Conservation (phyloP, 2,888 invertebrate species). For the Lutraria lutraria region DNA sequence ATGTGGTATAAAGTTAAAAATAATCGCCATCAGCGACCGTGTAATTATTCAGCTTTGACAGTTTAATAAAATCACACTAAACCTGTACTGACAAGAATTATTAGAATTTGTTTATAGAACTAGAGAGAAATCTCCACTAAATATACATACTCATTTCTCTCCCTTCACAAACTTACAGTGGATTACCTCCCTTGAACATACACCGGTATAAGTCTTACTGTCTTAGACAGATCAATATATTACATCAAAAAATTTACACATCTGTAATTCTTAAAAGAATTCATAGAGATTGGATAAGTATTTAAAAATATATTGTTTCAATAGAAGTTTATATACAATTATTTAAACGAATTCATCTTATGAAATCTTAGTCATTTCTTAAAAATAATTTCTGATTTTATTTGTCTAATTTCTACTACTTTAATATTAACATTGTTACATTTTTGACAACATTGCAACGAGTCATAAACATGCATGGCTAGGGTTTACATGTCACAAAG, state of each 20-base stretch:
- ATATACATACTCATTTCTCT: not conserved
- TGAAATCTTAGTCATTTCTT: not conserved
- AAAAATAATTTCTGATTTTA: not conserved
- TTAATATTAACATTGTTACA: not conserved
- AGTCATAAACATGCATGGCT: not conserved
- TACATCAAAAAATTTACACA: constrained; percentile 6
- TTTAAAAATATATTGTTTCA: not conserved
- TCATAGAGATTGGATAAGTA: not conserved
- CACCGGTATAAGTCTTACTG: constrained; percentile 7
- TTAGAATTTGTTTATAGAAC: too few species aligned
- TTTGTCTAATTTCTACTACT: not conserved
- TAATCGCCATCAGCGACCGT: too few species aligned
- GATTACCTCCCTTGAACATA: constrained; percentile 1
- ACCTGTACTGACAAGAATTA: too few species aligned
- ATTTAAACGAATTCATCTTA: not conserved
- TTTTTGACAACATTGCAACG: not conserved
- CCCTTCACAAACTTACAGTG: not conserved
- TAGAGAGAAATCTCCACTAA: too few species aligned
- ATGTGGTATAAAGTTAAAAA: too few species aligned
- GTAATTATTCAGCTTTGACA: too few species aligned
- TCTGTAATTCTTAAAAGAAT: not conserved
- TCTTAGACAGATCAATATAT: constrained; percentile 12
- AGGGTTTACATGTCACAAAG: not conserved
- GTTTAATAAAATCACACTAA: too few species aligned
- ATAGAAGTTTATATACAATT: not conserved